phyloP scores from a whole-genome alignment of 1,140 invertebrate species.

The Heliothis virescens region DNA sequence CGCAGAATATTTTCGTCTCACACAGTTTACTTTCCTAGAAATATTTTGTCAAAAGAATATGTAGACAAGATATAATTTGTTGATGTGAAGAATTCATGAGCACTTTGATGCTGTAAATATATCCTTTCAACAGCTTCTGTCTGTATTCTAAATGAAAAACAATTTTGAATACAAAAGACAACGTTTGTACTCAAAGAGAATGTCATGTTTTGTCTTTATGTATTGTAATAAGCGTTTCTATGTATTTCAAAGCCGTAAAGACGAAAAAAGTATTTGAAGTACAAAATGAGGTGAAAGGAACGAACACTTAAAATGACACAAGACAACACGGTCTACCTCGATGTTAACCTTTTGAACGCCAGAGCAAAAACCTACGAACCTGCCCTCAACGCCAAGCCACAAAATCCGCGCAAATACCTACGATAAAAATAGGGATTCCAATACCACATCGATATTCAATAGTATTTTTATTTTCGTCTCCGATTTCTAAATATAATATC shows the following conservation, averaged over 20 bases:
- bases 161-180: constrained; percentile 19
- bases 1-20: neutral
- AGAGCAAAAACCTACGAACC: too few relatives aligned
- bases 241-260: neutral
- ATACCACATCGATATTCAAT: too few relatives aligned
- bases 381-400: too few relatives aligned
- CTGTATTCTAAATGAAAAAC: constrained; percentile 25
- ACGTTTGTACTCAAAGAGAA: constrained; percentile 14
- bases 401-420: too few relatives aligned
- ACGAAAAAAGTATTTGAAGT: too few relatives aligned
- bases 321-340: too few relatives aligned
- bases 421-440: too few relatives aligned
- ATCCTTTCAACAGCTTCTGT: neutral
- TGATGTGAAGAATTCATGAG: constrained; percentile 10
- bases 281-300: neutral
- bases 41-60: constrained; percentile 5
- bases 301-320: too few relatives aligned
- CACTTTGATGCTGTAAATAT: constrained; percentile 1
- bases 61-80: constrained; percentile 1
- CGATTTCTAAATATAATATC: too few relatives aligned
- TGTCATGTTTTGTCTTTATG: neutral
- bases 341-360: too few relatives aligned
- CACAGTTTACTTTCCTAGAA: constrained; percentile 9
- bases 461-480: too few relatives aligned
- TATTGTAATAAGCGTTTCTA: neutral